These are phyloP conservation scores for Epistrophe grossulariae DNA, from an alignment of 2,888 invertebrate genomes.

Conservation along the genomic window DNA sequence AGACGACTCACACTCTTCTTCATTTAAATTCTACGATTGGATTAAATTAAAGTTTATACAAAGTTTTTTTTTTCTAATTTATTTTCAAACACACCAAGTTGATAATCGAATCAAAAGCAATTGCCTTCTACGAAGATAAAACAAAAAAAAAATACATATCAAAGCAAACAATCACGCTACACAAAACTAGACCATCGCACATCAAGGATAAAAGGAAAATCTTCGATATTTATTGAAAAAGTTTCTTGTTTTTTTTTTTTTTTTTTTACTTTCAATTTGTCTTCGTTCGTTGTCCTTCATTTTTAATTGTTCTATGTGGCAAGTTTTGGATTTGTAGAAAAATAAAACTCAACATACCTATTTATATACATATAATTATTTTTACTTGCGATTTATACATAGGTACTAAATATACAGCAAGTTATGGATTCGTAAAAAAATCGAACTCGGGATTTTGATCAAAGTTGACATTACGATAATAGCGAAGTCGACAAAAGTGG, in stretches of 20 bases:
- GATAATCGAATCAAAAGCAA: conserved; percentile 21
- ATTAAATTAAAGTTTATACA: neutral
- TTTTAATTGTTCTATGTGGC: neutral
- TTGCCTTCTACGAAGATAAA: neutral
- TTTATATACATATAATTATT: no score
- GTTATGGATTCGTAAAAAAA: no score
- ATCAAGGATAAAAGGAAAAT: neutral
- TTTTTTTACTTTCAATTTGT: neutral
- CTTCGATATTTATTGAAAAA: conserved; percentile 50
- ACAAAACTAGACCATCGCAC: conserved; percentile 11
- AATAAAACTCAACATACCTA: no score
- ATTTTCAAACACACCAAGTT: neutral
- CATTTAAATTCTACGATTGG: neutral
- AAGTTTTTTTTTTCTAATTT: conserved; percentile 10
- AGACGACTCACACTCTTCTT: neutral
- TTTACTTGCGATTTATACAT: no score
- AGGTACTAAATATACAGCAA: no score
- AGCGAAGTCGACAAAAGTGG: no score
- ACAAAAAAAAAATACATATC: neutral
- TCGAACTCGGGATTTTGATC: no score
- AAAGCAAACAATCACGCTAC: conserved; percentile 11
- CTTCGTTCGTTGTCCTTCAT: conserved; percentile 5
- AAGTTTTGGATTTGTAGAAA: neutral
- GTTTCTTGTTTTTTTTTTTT: conserved; percentile 3
- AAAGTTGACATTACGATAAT: no score